These are phyloP conservation scores for Phalera bucephala DNA, from an alignment of 2,888 invertebrate genomes.

Conservation along the genomic window DNA sequence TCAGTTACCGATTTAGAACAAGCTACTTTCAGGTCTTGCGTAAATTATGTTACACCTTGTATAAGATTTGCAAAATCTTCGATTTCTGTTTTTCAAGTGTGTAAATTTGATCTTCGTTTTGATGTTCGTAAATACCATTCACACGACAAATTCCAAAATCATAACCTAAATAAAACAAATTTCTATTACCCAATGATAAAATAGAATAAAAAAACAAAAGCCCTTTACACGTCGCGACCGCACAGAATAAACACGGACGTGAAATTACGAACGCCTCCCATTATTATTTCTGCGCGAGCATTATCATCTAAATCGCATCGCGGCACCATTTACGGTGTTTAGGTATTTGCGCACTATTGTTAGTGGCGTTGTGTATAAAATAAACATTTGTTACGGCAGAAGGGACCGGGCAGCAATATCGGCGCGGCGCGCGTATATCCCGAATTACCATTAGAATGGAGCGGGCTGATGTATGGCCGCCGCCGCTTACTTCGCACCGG, in stretches of 20 bases:
- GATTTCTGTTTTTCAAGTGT: too few species aligned
- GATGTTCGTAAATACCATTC: too few species aligned
- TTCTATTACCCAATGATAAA: slow-evolving; percentile 1
- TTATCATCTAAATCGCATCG: slow-evolving; percentile 82
- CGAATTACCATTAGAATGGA: slow-evolving; percentile 80
- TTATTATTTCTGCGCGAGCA: slow-evolving; percentile 74
- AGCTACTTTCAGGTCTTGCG: too few species aligned
- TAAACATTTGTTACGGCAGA: slow-evolving; percentile 81
- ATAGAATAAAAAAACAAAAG: slow-evolving; percentile 20
- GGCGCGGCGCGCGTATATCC: slow-evolving; percentile 57
- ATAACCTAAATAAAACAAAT: slow-evolving; percentile 10
- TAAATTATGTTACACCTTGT: too few species aligned
- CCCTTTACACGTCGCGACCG: slow-evolving; percentile 28
- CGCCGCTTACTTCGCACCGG: slow-evolving; percentile 33
- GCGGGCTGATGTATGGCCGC: slow-evolving; percentile 72
- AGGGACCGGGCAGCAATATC: slow-evolving; percentile 73
- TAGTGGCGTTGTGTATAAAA: slow-evolving; percentile 83
- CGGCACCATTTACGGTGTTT: slow-evolving; percentile 76
- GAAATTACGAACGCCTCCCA: slow-evolving; percentile 62
- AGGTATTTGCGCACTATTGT: slow-evolving; percentile 83
- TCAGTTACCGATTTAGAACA: too few species aligned
- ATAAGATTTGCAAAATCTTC: too few species aligned
- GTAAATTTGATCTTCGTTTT: too few species aligned
- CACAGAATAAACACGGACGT: slow-evolving; percentile 49
- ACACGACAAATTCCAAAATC: too few species aligned